Conservation (phyloP, 2,113 vertebrate genomes). For the Oreochromis tanganicae region DNA sequence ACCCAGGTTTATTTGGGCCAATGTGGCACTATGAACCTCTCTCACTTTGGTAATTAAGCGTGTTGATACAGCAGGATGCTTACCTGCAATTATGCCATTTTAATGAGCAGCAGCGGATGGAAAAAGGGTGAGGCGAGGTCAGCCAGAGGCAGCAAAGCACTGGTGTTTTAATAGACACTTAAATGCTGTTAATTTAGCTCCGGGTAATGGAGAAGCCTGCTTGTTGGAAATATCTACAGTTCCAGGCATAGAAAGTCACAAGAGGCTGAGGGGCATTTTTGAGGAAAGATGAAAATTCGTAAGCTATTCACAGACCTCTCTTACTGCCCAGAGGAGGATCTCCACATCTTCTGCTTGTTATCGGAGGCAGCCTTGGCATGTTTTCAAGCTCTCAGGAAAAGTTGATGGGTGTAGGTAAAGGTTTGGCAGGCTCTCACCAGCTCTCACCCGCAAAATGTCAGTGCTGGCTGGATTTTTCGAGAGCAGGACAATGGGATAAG, state of each 20-base stretch:
- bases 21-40: conserved; percentile 63
- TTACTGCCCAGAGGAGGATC: conserved; percentile 61
- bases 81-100: conserved; percentile 78
- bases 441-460: conserved; percentile 41
- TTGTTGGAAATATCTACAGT: conserved; percentile 50
- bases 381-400: conserved; percentile 43
- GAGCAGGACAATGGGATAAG: background rate
- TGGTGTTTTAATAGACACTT: conserved; percentile 78
- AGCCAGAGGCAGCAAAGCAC: conserved; percentile 69
- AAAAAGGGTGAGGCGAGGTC: conserved; percentile 63
- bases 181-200: conserved; percentile 78
- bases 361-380: conserved; percentile 52
- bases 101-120: conserved; percentile 71
- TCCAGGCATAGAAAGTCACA: conserved; percentile 24
- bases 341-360: conserved; percentile 61
- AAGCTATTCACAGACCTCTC: conserved; percentile 44
- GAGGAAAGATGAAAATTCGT: conserved; percentile 40
- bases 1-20: conserved; percentile 68
- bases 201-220: conserved; percentile 57
- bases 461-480: conserved; percentile 31
- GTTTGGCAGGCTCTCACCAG: conserved; percentile 56
- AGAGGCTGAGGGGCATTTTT: conserved; percentile 34
- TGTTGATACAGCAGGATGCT: conserved; percentile 70
- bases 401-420: conserved; percentile 55
- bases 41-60: conserved; percentile 72